Evolutionary conservation across 2,888 invertebrate species (phyloP).

Genomic region (Epinotia ramella): DNA sequence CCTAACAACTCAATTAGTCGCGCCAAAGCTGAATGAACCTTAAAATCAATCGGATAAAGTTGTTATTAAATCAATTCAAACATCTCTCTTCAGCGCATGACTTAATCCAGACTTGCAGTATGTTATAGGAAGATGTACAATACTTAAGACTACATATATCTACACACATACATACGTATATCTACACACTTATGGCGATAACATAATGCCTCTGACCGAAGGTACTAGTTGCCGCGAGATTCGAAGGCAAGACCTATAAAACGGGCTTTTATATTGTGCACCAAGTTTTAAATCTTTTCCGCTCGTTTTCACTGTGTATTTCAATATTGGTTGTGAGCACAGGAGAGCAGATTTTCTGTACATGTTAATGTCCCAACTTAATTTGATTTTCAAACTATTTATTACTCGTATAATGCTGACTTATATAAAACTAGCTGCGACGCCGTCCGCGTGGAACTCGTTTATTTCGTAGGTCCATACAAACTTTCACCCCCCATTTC

Average conservation of each 20-base stretch:
- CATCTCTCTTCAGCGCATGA: not conserved
- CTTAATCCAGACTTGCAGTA: not conserved
- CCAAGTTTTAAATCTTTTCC: no score
- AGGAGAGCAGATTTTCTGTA: no score
- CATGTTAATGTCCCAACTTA: no score
- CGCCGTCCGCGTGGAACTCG: no score
- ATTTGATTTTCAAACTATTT: no score
- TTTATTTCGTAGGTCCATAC: no score
- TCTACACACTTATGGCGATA: not conserved
- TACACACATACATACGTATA: not conserved
- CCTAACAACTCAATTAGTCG: conserved; percentile 61
- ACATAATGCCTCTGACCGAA: not conserved
- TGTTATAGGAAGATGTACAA: not conserved
- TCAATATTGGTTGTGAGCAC: no score
- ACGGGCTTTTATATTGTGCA: not conserved
- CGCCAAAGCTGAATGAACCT: conserved; percentile 14
- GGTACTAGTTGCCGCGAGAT: not conserved
- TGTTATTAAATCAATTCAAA: conserved; percentile 29
- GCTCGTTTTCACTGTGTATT: no score
- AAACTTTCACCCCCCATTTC: no score
- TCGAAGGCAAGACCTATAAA: not conserved
- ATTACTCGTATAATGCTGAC: no score
- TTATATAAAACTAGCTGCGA: no score
- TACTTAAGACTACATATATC: no score
- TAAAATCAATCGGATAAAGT: conserved; percentile 46